Conservation (phyloP, 2,113 vertebrate species). For the Stercorarius parasiticus region DNA sequence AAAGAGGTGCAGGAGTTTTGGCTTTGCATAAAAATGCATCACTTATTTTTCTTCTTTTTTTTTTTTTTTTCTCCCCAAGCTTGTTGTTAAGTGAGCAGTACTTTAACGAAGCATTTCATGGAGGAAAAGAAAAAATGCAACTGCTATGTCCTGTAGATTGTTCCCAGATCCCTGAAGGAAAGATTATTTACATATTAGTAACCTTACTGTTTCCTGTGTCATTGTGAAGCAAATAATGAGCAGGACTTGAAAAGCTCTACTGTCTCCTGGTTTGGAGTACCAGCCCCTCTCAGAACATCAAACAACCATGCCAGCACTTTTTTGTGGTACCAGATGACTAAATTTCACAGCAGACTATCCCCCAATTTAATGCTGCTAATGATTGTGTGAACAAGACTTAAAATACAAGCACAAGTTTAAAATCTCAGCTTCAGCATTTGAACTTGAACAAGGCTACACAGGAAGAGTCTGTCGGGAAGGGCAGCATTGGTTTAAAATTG, state of each 20-base stretch:
- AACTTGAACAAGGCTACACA: background rate
- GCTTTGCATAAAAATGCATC: background rate
- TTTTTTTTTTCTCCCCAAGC: background rate
- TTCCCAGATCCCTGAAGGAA: background rate
- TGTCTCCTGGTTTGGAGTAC: background rate
- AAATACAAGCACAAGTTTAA: background rate
- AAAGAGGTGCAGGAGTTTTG: background rate
- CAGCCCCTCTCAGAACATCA: background rate
- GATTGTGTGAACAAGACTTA: background rate
- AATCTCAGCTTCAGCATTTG: background rate
- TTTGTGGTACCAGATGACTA: background rate
- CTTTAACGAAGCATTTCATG: background rate
- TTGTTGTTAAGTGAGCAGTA: background rate
- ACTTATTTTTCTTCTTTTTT: background rate
- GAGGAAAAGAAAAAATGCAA: background rate
- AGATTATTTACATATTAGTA: background rate
- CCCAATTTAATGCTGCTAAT: background rate
- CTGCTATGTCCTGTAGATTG: background rate
- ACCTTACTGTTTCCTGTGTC: background rate
- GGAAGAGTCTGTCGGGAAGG: background rate
- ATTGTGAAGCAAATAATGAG: conserved; percentile 11
- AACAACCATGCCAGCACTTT: background rate
- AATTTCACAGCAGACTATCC: background rate
- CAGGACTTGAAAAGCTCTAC: conserved; percentile 23
- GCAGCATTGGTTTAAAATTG: background rate